These are phyloP conservation scores for Acanthisitta chloris DNA, from an alignment of 2,113 vertebrate genomes.

Conservation along the genomic window DNA sequence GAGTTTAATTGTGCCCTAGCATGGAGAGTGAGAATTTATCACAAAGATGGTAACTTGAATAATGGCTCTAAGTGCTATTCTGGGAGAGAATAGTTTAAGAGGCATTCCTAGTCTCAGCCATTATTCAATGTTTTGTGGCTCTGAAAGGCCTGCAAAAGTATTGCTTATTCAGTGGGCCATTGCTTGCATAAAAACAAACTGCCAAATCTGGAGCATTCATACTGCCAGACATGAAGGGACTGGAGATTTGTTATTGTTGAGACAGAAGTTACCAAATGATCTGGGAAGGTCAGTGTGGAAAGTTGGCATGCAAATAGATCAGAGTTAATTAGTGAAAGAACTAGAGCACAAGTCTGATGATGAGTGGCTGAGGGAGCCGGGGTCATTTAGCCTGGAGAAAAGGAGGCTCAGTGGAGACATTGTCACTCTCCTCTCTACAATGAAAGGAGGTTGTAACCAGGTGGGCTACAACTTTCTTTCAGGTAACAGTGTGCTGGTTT, in stretches of 20 bases:
- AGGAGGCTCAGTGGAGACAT: background rate
- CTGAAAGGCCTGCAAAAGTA: background rate
- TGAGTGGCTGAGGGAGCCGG: background rate
- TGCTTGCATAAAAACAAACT: background rate
- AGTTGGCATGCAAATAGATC: background rate
- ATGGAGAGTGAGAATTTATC: background rate
- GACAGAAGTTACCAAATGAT: background rate
- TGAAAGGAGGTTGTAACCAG: background rate
- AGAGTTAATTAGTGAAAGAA: background rate
- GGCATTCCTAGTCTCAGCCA: background rate
- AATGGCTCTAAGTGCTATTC: background rate
- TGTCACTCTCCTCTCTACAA: background rate
- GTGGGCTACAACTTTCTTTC: too few species aligned
- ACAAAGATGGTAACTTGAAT: background rate
- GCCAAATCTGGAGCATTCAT: accelerated
- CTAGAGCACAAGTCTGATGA: background rate
- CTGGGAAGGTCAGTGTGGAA: background rate
- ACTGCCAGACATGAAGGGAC: background rate
- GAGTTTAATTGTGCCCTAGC: background rate
- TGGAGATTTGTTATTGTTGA: background rate
- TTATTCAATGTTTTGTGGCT: background rate
- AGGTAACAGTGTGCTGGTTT: too few species aligned
- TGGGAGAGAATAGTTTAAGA: background rate
- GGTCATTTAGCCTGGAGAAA: background rate
- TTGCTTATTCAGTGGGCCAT: background rate